phyloP scores from a whole-genome alignment of 2,888 invertebrate species.

The Stenurella melanura region DNA sequence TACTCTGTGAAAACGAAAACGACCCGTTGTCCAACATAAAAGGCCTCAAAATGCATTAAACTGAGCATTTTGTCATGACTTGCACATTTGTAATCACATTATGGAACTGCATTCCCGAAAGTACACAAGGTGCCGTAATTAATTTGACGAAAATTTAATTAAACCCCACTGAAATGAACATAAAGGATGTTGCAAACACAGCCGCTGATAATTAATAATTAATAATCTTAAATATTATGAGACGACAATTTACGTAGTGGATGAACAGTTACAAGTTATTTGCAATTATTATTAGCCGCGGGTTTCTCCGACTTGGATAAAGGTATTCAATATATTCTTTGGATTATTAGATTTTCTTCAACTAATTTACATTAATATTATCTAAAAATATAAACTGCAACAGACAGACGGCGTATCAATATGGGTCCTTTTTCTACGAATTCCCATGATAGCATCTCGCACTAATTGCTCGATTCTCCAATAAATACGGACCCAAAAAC shows the following conservation, averaged over 20 bases:
- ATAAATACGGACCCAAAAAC: too few species aligned
- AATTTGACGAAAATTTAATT: slow-evolving; percentile 44
- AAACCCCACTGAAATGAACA: slow-evolving; percentile 14
- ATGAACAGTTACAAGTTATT: background rate
- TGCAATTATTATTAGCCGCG: background rate
- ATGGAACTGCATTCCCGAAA: slow-evolving; percentile 45
- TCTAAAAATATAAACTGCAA: too few species aligned
- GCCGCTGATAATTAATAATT: background rate
- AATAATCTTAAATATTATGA: background rate
- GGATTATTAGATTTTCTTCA: too few species aligned
- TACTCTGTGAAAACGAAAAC: slow-evolving; percentile 2
- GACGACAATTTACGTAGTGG: background rate
- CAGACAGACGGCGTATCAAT: too few species aligned
- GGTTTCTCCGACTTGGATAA: too few species aligned
- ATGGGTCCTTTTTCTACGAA: too few species aligned
- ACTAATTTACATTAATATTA: too few species aligned
- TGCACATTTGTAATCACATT: slow-evolving; percentile 46
- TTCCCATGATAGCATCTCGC: too few species aligned
- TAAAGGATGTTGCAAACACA: slow-evolving; percentile 1
- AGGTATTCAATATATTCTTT: too few species aligned
- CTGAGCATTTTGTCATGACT: slow-evolving; percentile 46
- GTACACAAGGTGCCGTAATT: slow-evolving; percentile 43
- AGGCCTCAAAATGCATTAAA: slow-evolving; percentile 42
- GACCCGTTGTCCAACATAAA: slow-evolving; percentile 6
- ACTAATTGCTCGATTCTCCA: too few species aligned